Conservation (phyloP, 2,113 vertebrate genomes). For the Tragelaphus imberbis region DNA sequence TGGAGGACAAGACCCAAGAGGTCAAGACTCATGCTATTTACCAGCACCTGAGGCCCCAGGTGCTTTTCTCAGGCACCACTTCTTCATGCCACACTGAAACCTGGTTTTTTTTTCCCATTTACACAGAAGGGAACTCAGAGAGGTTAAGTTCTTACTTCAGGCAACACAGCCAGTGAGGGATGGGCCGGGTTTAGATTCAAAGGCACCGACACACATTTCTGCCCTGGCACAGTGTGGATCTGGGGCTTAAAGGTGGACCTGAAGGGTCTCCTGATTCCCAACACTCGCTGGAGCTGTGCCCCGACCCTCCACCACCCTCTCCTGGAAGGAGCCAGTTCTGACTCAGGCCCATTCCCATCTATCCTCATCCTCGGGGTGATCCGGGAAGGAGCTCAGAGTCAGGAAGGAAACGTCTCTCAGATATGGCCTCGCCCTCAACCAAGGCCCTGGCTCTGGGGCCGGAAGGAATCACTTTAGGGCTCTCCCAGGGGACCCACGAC, state of each 20-base stretch:
- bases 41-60: neutral
- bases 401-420: constrained; percentile 58
- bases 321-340: constrained; percentile 10
- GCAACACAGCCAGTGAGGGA: neutral
- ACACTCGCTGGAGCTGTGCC: neutral
- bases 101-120: neutral
- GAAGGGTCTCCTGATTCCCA: neutral
- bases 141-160: neutral
- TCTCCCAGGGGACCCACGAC: constrained; percentile 27
- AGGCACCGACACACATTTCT: neutral
- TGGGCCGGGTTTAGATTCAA: neutral
- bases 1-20: neutral
- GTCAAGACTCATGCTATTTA: neutral
- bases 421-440: neutral
- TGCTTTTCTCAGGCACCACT: neutral
- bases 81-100: neutral
- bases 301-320: neutral
- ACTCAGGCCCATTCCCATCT: constrained; percentile 35
- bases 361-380: neutral
- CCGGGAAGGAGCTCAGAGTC: constrained; percentile 41
- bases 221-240: neutral
- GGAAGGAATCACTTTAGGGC: constrained; percentile 57
- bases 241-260: neutral
- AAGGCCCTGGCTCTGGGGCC: neutral
- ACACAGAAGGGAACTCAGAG: neutral